phyloP scores from a whole-genome alignment of 2,888 invertebrate species.

The Terebella lapidaria region DNA sequence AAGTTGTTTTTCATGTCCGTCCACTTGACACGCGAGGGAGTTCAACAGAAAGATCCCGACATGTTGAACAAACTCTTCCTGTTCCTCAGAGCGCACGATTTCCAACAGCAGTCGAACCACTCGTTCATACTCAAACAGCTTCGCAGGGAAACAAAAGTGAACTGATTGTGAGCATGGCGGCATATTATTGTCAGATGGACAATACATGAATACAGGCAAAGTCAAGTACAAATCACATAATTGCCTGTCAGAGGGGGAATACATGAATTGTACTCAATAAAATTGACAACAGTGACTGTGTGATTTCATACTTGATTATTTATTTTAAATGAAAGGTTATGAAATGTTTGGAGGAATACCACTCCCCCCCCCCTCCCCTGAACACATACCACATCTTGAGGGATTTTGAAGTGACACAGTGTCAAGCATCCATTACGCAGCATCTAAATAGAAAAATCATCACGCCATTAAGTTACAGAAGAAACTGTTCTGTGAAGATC shows the following conservation, averaged over 20 bases:
- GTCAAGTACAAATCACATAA: neutral
- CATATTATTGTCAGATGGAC: neutral
- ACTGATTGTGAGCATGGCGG: neutral
- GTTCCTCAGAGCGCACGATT: constrained; percentile 70
- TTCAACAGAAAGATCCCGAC: constrained; percentile 92
- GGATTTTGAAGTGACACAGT: constrained; percentile 90
- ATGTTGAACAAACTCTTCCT: constrained; percentile 87
- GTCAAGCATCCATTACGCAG: constrained; percentile 94
- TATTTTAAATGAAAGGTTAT: too few relatives aligned
- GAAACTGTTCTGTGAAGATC: too few relatives aligned
- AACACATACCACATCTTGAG: constrained; percentile 80
- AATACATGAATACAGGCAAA: neutral
- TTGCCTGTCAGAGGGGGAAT: neutral
- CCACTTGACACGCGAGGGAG: constrained; percentile 92
- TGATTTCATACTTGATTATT: too few relatives aligned
- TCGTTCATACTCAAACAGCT: constrained; percentile 86
- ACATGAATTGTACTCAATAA: too few relatives aligned
- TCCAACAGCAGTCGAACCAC: constrained; percentile 77
- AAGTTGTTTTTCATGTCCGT: constrained; percentile 84
- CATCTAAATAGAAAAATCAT: constrained; percentile 64
- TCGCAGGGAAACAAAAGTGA: constrained; percentile 26
- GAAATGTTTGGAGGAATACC: too few relatives aligned
- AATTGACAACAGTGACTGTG: too few relatives aligned
- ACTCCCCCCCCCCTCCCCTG: too few relatives aligned
- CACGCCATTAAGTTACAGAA: neutral